Evolutionary conservation across 2,797 vertebrate species (phyloP).

Genomic region (Sebastes reedi): DNA sequence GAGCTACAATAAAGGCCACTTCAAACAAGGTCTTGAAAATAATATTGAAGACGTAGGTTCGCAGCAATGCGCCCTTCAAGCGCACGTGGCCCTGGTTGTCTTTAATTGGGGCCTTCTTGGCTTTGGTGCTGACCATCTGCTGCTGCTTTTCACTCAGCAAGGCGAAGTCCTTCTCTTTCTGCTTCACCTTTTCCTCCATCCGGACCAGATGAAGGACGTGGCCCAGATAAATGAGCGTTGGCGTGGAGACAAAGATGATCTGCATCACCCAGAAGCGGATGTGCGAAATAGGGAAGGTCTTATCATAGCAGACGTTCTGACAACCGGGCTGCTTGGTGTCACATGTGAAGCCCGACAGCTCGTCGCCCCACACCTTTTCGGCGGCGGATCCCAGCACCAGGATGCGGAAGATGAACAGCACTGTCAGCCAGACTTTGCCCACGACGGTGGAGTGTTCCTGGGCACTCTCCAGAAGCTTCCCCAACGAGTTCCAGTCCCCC

Average conservation of each 20-base stretch:
- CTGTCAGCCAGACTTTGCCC: slow-evolving; percentile 91
- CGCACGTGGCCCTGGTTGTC: slow-evolving; percentile 81
- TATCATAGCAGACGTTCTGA: slow-evolving; percentile 91
- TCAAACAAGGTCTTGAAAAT: slow-evolving; percentile 91
- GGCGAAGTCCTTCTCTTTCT: slow-evolving; percentile 61
- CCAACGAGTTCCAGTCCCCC: slow-evolving; percentile 90
- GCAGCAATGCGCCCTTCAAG: slow-evolving; percentile 84
- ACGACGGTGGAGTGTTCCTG: slow-evolving; percentile 92
- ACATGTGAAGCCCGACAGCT: slow-evolving; percentile 89
- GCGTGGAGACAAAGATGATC: slow-evolving; percentile 92
- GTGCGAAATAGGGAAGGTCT: slow-evolving; percentile 92
- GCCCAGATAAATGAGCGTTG: slow-evolving; percentile 90
- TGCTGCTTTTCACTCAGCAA: slow-evolving; percentile 68
- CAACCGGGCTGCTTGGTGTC: slow-evolving; percentile 93
- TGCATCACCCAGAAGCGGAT: slow-evolving; percentile 95
- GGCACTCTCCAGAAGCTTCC: slow-evolving; percentile 88
- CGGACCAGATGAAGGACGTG: slow-evolving; percentile 91
- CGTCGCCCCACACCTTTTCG: slow-evolving; percentile 91
- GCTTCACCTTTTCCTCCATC: slow-evolving; percentile 86
- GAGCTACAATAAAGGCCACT: slow-evolving; percentile 89
- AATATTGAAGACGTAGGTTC: slow-evolving; percentile 88
- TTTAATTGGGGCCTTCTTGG: slow-evolving; percentile 62
- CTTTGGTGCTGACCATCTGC: slow-evolving; percentile 62
- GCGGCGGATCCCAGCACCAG: slow-evolving; percentile 87
- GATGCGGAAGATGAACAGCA: slow-evolving; percentile 91